phyloP scores from a whole-genome alignment of 2,113 vertebrate genomes.

The Xenopus borealis region DNA sequence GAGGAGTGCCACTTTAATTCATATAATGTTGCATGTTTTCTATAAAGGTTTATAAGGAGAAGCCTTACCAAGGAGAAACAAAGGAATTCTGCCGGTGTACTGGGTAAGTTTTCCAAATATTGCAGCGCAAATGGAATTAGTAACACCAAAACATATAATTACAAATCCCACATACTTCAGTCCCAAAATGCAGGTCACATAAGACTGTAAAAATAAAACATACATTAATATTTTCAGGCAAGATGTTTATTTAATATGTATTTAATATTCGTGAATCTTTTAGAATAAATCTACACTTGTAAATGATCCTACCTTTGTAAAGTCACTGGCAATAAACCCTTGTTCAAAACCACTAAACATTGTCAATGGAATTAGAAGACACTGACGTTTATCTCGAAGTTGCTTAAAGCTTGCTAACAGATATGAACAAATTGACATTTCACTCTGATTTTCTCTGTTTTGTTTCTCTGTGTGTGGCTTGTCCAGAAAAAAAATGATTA shows the following conservation, averaged over 20 bases:
- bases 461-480: slow-evolving; percentile 48
- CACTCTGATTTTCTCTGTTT: slow-evolving; percentile 3
- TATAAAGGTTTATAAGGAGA: too few relatives aligned
- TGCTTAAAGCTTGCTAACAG: slow-evolving; percentile 82
- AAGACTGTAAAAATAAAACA: slow-evolving; percentile 67
- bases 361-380: slow-evolving; percentile 83
- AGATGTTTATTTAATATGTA: too few relatives aligned
- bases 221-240: too few relatives aligned
- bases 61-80: slow-evolving; percentile 78
- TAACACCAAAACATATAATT: slow-evolving; percentile 88
- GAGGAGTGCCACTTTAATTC: too few relatives aligned
- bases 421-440: slow-evolving; percentile 63
- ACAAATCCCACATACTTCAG: slow-evolving; percentile 82
- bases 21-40: too few relatives aligned
- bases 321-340: slow-evolving; percentile 89
- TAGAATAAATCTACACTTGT: too few relatives aligned
- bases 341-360: slow-evolving; percentile 92
- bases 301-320: slow-evolving; percentile 77
- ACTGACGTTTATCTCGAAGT: slow-evolving; percentile 76
- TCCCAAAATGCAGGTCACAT: slow-evolving; percentile 85
- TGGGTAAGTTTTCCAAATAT: slow-evolving; percentile 77
- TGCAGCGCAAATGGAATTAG: slow-evolving; percentile 77
- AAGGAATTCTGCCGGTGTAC: slow-evolving; percentile 69
- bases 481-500: slow-evolving; percentile 77
- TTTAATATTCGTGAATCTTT: not conserved